Percentiles rank a stretch among this genome's conserved stretches.
phyloP scores from a whole-genome alignment of 2,797 vertebrate genomes.

The Chloroceryle inda region DNA sequence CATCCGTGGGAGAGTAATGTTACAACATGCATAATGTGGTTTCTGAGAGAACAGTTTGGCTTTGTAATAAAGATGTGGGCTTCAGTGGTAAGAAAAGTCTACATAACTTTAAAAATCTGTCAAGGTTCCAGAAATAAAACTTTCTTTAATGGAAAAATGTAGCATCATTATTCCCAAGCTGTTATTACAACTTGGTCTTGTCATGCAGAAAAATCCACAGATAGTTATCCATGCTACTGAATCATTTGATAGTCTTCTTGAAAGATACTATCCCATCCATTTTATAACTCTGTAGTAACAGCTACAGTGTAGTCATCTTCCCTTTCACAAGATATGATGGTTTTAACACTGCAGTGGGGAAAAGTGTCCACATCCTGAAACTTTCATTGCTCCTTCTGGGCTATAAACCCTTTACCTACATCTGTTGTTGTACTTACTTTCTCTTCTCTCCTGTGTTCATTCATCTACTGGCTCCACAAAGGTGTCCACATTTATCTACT shows the following conservation, averaged over 20 bases:
- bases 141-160: slow-evolving; percentile 38
- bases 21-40: slow-evolving; percentile 57
- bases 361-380: not conserved
- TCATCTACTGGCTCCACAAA: not conserved
- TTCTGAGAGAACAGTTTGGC: slow-evolving; percentile 54
- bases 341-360: not conserved
- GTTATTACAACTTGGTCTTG: slow-evolving; percentile 15
- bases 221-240: slow-evolving; percentile 22
- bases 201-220: not conserved
- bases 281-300: not conserved
- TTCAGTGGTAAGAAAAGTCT: slow-evolving; percentile 30
- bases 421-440: not conserved
- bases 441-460: not conserved
- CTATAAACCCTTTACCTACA: not conserved
- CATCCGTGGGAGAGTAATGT: slow-evolving; percentile 60
- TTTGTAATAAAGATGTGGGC: slow-evolving; percentile 58
- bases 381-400: not conserved
- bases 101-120: not conserved
- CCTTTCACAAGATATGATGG: not conserved
- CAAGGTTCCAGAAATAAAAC: slow-evolving; percentile 43
- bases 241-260: not conserved
- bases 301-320: not conserved
- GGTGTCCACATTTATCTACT: too few relatives aligned
- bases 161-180: slow-evolving; percentile 1
- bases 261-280: not conserved